Conservation (phyloP, 2,113 vertebrate genomes). For the Odontophorus gujanensis region DNA sequence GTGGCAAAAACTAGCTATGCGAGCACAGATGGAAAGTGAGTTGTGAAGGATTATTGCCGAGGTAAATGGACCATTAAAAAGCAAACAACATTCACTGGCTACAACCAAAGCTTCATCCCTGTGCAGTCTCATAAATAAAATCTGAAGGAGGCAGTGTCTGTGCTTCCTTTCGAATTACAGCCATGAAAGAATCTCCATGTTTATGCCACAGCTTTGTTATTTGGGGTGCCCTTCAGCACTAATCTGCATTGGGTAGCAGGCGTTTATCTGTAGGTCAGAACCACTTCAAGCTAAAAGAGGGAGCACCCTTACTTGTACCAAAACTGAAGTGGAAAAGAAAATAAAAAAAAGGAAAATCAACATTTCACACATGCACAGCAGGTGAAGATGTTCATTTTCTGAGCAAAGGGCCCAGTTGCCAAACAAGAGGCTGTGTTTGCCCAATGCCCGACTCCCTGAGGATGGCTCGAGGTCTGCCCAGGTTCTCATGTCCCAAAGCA, state of each 20-base stretch:
- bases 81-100: background rate
- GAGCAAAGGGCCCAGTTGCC: background rate
- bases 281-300: background rate
- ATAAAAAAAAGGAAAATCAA: background rate
- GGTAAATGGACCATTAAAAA: conserved; percentile 57
- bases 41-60: conserved; percentile 10
- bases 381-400: conserved; percentile 4
- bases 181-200: background rate
- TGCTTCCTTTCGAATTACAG: background rate
- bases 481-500: background rate
- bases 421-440: background rate
- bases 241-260: fast-evolving
- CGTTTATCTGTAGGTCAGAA: background rate
- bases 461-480: background rate
- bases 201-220: background rate
- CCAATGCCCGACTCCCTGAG: background rate
- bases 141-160: background rate
- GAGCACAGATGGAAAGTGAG: conserved; percentile 43
- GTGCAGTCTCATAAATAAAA: background rate
- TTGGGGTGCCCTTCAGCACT: background rate
- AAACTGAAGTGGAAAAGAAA: background rate
- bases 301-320: background rate
- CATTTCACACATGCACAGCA: background rate
- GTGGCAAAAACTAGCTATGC: conserved; percentile 39
- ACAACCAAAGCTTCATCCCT: conserved; percentile 1